Base-by-base conservation (phyloP, 2,797 vertebrate genomes). In the Liparis tanakae region DNA sequence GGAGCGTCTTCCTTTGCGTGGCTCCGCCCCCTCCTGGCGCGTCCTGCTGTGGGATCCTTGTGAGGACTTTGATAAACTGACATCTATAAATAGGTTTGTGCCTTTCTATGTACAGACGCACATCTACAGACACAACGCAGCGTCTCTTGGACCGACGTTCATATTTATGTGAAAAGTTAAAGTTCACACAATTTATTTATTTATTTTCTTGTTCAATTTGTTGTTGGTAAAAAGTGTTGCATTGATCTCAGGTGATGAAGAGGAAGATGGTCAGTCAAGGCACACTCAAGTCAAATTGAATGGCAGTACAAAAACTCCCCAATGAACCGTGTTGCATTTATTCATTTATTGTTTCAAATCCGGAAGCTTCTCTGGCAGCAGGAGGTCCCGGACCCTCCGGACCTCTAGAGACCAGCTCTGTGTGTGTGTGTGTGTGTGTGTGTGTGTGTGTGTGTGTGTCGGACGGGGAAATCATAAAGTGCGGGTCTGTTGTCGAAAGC, bases 221-320 rank as follows among this genome's bases (percentile, higher is more conserved):
- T 88, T 87, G 83, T 83, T 92, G 81, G 85, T 85, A 88, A 95
- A 95, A 94, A 76, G 70, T 94, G 95, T 97, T 97, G 95, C 96
- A 97, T 97, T 97, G 95, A 95, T 98, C 96, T 96, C 93, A 97
- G 96, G 97, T 96, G 84, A 96, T 96, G 95, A 94, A 96, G 96
- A 97, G 96, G 97, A 99, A 97, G 96, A 96, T 98, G 96, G 91
- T 94, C 96, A 96, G 96, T 97, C 95, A 99, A 99, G 98, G 97
- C 97, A 99, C 98, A 97, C 96, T 97, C 96, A 96, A 93, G 80
- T 98, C 96, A 96, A 96, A 96, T 97, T 94, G 94, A 96, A 96
- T 93, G 96, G 96, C 96, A 96, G 96, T 95, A 97, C 93, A 95
- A 95, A 96, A 95, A 96, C 96, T 95, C 95, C 95, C 95, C 93